Percentiles rank a stretch among this genome's conserved stretches.
Evolutionary conservation across 2,888 invertebrate genomes (phyloP).

Genomic region (Melanostoma mellinum): DNA sequence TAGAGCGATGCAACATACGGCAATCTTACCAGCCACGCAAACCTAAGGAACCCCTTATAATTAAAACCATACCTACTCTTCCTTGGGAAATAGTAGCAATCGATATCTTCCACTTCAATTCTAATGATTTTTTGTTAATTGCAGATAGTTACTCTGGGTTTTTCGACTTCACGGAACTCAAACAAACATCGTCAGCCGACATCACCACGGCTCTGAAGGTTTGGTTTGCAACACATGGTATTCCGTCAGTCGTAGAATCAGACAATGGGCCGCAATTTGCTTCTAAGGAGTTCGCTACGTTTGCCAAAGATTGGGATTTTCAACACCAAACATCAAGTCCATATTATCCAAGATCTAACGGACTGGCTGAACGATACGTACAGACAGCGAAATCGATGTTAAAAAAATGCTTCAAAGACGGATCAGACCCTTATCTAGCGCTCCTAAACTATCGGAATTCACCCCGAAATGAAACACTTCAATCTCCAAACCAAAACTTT

Average conservation of each 20-base stretch:
- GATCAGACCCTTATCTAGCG: constrained; percentile 52
- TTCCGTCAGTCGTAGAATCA: constrained; percentile 55
- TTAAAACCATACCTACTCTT: constrained; percentile 47
- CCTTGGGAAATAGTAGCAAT: constrained; percentile 38
- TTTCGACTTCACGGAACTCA: constrained; percentile 53
- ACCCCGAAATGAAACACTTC: background rate
- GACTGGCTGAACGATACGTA: constrained; percentile 61
- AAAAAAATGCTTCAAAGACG: constrained; percentile 62
- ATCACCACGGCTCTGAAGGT: constrained; percentile 47
- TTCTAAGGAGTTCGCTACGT: constrained; percentile 55
- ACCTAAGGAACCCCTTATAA: constrained; percentile 37
- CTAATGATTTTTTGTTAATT: constrained; percentile 35
- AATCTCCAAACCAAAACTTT: constrained; percentile 61
- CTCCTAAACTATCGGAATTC: constrained; percentile 32
- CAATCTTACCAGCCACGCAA: constrained; percentile 28
- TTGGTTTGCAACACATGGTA: constrained; percentile 65
- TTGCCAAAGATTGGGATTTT: constrained; percentile 55
- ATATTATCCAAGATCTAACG: constrained; percentile 63
- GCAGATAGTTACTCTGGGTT: constrained; percentile 59
- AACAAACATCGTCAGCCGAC: constrained; percentile 55
- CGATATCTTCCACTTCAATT: constrained; percentile 25
- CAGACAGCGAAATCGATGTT: constrained; percentile 64
- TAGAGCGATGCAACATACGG: constrained; percentile 57
- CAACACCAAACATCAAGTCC: constrained; percentile 62
- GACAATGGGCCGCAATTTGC: constrained; percentile 63